These are phyloP conservation scores for Microtus pennsylvanicus DNA, from an alignment of 2,113 vertebrate genomes.

Conservation along the genomic window DNA sequence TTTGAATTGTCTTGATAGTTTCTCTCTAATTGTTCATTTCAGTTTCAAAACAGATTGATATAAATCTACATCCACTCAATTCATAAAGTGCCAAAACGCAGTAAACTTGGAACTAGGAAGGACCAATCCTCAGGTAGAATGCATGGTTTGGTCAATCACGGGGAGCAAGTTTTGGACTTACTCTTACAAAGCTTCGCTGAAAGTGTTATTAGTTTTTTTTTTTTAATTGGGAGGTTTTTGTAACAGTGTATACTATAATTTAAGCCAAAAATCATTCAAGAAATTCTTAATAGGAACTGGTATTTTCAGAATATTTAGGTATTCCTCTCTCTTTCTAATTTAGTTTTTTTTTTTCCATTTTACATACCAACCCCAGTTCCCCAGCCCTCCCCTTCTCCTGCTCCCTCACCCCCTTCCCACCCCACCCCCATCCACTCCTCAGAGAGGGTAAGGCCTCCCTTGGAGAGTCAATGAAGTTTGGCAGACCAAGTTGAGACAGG, in stretches of 20 bases:
- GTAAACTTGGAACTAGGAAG: neutral
- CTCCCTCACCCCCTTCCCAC: too few relatives aligned
- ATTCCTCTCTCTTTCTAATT: too few relatives aligned
- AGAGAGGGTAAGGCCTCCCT: too few relatives aligned
- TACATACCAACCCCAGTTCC: too few relatives aligned
- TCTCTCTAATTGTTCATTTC: conserved; percentile 36
- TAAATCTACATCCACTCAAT: conserved; percentile 30
- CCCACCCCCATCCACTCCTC: too few relatives aligned
- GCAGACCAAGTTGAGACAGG: too few relatives aligned
- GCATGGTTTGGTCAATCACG: neutral
- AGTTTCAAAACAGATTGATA: neutral
- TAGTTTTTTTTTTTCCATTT: too few relatives aligned
- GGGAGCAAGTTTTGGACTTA: neutral
- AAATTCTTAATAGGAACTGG: conserved; percentile 2
- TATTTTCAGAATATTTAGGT: neutral
- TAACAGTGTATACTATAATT: neutral
- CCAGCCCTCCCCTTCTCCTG: too few relatives aligned
- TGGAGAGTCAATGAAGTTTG: too few relatives aligned
- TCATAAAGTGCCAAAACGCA: conserved; percentile 22
- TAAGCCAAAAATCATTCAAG: neutral
- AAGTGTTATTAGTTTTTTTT: neutral
- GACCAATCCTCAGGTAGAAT: neutral
- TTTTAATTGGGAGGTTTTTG: neutral
- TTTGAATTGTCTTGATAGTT: neutral
- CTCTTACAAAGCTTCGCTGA: conserved; percentile 34